Base-by-base conservation (phyloP, 2,797 vertebrate species). In the Hippocampus kuda region DNA sequence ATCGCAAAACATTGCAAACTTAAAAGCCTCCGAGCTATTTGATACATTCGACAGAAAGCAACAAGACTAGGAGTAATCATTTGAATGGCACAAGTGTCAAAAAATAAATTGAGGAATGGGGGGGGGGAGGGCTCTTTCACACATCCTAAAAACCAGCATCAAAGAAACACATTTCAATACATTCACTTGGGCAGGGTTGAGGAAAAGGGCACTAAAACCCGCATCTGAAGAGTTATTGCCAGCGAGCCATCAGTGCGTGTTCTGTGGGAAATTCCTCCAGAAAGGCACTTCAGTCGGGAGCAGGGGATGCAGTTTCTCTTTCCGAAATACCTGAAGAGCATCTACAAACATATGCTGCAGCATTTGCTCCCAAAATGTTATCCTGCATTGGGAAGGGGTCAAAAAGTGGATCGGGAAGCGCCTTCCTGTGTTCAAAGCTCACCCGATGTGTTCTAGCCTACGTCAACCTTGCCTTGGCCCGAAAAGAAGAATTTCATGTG, bases 201-300 rank as follows among this genome's bases (percentile, higher is more conserved):
- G 30, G 59, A 34, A 38, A 60, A 22, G 12, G 8, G 73, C 48
- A 5, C 59, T 20, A 48, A 69, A 68, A 71, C 46, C 63, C 44
- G 73, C 38, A n/a, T 70, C 71, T 72, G 65, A 75, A 79, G 69
- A 8, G 70, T 88, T 89, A 89, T 87, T 89, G 86, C 84, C 83
- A 82, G 79, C 51, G 44, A 86, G 78, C 78, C 70, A 65, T 66
- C 61, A 72, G 68, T 74, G 77, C 79, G 76, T 74, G 22, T 61
- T 61, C 74, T 79, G 77, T 83, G 83, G 76, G 26, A 9, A 68
- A 12, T 11, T 59, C 41, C 41, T 59, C 30, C 24, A 72, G 79
- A 81, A 88, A 91, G 90, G 90, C 90, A 91, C 90, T 91, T 88
- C 81, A 87, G 84, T 61, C 75, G 75, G 73, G 80, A 65, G 30